Evolutionary conservation across 1,140 invertebrate genomes (phyloP), one percentile per base, ranked within the genome.

Genomic region (Caerostris darwini): DNA sequence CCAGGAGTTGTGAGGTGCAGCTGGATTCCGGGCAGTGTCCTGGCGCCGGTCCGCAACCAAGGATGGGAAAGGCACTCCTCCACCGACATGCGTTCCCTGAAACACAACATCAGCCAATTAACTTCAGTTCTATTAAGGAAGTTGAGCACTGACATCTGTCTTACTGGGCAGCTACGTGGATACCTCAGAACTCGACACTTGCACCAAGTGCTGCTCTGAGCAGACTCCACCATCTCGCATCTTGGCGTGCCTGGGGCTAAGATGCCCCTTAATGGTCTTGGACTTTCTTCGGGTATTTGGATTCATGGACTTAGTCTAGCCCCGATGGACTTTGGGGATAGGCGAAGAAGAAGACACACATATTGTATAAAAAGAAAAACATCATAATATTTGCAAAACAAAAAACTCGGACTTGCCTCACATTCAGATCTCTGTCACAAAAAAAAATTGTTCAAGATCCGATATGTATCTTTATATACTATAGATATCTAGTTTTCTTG

Each of bases 41-140:
- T 5, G 10, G 19, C 54, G 7, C 54, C 5, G 3, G 69, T 87
- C 17, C 34, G 56, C 53, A 97, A 96, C 97, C 97, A 97, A 3
- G 97, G 95, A 95, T 97, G 97, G 71, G 97, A 95, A 12, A 97
- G 96, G 94, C 97, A 97, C 90, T 97, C 96, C 57, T 96, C 96
- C 34, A 97, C 97, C 77, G 97, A 97, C 95, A 97, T 95, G 64
- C 97, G 96, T 87, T 96, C 96, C 95, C 97, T 97, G 95, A 94
- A 96, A 95, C 95, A 17, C 2, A 56, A 54, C 8, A 17, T 17
- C 12, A 83, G 34, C 64, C 3, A 3, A 5, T 67, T n/a, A 67
- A 4, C n/a, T 8, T 19, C 71, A 81, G 34, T 34, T n/a, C 71
- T 77, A 1, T 34, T 77, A 17, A 7, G n/a, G 71, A 14, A 77